Conservation (phyloP, 2,113 vertebrate genomes). For the Felis chaus region DNA sequence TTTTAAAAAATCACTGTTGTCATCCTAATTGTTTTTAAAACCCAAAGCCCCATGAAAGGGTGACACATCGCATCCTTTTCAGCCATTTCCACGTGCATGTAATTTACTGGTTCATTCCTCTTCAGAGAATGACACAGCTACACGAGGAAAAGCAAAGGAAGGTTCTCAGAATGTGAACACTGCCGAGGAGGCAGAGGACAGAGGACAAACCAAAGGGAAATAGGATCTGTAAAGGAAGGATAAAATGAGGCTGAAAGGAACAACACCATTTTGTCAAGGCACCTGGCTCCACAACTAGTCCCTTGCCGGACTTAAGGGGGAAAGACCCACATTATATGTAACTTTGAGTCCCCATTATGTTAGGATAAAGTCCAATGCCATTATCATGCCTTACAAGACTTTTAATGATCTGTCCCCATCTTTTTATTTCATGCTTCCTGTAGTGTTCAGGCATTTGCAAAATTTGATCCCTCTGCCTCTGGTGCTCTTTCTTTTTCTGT, state of each 20-base stretch:
- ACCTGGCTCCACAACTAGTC: background rate
- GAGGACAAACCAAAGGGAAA: background rate
- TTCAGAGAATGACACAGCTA: background rate
- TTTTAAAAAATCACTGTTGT: background rate
- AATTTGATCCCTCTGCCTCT: background rate
- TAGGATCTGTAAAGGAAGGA: background rate
- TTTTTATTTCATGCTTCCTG: background rate
- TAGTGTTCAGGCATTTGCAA: background rate
- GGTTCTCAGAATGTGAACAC: background rate
- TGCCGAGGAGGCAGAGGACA: background rate
- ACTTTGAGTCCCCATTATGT: background rate
- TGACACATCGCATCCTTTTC: background rate
- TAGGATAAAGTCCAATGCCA: background rate
- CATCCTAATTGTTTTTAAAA: constrained; percentile 1
- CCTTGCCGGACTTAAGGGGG: background rate
- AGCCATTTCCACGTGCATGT: background rate
- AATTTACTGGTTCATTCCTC: background rate
- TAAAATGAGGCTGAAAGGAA: background rate
- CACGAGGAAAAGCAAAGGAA: background rate
- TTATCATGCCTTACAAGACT: background rate
- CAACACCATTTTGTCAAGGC: background rate
- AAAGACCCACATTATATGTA: background rate
- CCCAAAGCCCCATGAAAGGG: background rate
- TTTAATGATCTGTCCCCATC: background rate
- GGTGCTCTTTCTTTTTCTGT: background rate